Conservation (phyloP, 2,113 vertebrate genomes). For the Solea solea region DNA sequence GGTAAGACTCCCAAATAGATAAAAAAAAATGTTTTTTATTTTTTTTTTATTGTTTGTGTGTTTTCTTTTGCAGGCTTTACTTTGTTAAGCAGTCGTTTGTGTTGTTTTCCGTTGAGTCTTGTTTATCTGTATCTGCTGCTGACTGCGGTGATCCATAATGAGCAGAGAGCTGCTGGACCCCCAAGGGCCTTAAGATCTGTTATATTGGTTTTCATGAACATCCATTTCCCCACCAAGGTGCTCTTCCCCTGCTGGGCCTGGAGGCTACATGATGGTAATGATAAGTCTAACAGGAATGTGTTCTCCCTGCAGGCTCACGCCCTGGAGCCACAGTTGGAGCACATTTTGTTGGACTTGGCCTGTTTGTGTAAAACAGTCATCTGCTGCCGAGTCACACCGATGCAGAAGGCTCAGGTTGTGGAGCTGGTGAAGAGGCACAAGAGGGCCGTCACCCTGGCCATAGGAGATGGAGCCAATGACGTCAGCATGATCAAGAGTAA, state of each 20-base stretch:
- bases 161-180: conserved; percentile 54
- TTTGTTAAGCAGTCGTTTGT: conserved; percentile 9
- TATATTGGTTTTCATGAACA: conserved; percentile 67
- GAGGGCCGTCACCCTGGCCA: conserved; percentile 82
- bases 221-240: conserved; percentile 50
- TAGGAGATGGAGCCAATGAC: conserved; percentile 87
- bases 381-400: conserved; percentile 85
- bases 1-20: conserved; percentile 69
- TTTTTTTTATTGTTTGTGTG: conserved; percentile 9
- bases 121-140: conserved; percentile 20
- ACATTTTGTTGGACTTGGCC: conserved; percentile 81
- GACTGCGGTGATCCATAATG: conserved; percentile 46
- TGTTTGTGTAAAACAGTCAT: conserved; percentile 85
- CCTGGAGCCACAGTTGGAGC: conserved; percentile 82
- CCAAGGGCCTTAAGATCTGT: conserved; percentile 45
- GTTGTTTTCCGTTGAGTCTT: conserved; percentile 24
- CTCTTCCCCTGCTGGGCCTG: conserved; percentile 12
- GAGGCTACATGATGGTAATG: conserved; percentile 12
- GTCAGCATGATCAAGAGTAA: conserved; percentile 90
- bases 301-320: conserved; percentile 73
- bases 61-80: conserved; percentile 8
- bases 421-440: conserved; percentile 85
- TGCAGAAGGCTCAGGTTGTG: conserved; percentile 87
- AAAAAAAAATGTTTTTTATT: neutral
- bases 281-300: conserved; percentile 28